Evolutionary conservation across 2,888 invertebrate species (phyloP).

Genomic region (Lydus trimaculatus): DNA sequence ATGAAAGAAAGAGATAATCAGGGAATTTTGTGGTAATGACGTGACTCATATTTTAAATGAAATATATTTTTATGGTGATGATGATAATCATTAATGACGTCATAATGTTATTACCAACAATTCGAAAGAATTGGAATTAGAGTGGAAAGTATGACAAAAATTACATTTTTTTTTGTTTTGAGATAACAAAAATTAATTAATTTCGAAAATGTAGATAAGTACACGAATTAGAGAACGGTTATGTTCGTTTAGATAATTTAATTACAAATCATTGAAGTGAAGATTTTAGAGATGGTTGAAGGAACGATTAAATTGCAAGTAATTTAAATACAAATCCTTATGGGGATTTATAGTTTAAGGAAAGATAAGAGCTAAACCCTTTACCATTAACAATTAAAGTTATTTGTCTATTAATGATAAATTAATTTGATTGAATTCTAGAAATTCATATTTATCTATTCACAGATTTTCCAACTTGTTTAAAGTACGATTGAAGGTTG

Average conservation of each 20-base stretch:
- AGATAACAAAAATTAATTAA: constrained; percentile 1
- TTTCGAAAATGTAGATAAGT: not conserved
- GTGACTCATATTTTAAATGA: not conserved
- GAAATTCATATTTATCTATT: too few relatives aligned
- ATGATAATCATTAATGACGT: constrained; percentile 1
- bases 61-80: not conserved
- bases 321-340: too few relatives aligned
- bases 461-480: too few relatives aligned
- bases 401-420: too few relatives aligned
- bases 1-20: not conserved
- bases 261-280: not conserved
- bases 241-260: not conserved
- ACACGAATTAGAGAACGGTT: too few relatives aligned
- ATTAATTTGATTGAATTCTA: too few relatives aligned
- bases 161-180: not conserved
- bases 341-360: too few relatives aligned
- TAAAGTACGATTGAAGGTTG: too few relatives aligned
- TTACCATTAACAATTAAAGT: too few relatives aligned
- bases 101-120: not conserved
- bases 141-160: not conserved
- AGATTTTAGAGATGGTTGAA: not conserved
- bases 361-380: too few relatives aligned
- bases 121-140: not conserved
- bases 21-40: not conserved
- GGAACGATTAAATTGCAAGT: too few relatives aligned